Evolutionary conservation across 2,113 vertebrate genomes (phyloP).

Genomic region (Ploceus nigricollis): DNA sequence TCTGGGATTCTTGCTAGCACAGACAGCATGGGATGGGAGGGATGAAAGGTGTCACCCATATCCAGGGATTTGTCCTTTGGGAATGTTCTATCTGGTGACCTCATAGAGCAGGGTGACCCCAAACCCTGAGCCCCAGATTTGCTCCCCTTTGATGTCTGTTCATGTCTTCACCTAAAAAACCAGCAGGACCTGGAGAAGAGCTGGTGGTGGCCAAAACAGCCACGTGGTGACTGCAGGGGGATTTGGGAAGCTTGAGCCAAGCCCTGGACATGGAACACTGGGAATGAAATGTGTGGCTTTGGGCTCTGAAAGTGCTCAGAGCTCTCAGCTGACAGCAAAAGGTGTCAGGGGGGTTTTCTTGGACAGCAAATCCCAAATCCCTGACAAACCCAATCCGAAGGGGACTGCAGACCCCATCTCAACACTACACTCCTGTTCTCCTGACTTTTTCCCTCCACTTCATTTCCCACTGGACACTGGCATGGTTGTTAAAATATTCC

Average conservation of each 20-base stretch:
- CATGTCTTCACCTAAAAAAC: neutral
- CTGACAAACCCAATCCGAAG: neutral
- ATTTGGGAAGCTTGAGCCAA: neutral
- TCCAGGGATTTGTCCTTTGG: neutral
- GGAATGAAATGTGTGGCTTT: neutral
- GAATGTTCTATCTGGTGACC: neutral
- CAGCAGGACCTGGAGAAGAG: neutral
- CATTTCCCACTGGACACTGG: neutral
- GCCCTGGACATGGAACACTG: neutral
- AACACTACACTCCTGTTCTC: neutral
- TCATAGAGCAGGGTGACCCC: neutral
- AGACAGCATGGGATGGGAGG: neutral
- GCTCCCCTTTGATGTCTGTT: fast-evolving
- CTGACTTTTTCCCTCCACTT: fast-evolving
- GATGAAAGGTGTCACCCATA: fast-evolving
- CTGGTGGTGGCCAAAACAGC: neutral
- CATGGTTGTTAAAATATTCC: neutral
- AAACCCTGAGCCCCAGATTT: neutral
- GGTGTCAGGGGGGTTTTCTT: neutral
- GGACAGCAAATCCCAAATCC: neutral
- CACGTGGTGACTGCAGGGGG: neutral
- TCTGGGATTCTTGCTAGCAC: neutral
- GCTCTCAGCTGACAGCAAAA: neutral
- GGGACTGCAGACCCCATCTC: neutral
- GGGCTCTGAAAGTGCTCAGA: neutral